Evolutionary conservation across 2,113 vertebrate genomes (phyloP), one percentile per base, ranked within the genome.

Genomic region (Sturnus vulgaris): DNA sequence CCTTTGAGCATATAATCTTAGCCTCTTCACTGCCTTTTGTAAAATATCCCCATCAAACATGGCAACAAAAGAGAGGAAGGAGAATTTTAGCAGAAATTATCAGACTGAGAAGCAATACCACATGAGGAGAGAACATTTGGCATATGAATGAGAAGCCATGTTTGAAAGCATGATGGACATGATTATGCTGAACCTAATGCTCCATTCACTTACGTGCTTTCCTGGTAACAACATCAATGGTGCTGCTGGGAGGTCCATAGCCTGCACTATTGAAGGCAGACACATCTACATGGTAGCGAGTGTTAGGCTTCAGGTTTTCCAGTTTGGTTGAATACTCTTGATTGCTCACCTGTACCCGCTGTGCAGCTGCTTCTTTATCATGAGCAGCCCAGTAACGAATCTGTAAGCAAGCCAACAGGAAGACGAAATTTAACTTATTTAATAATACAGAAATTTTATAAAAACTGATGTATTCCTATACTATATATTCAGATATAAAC

Each of bases 241-340:
- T 97, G 8, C 95, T 94, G 65, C 98, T 99, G 86, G 98, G 77
- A 30, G 99, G 99, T 4, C 99, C 99, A 31, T 98, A 98, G 31
- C 99, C 99, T 18, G 98, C 99, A 13, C 98, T 98, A 55, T 99
- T 99, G 96, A 98, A 99, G 35, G 98, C 99, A 71, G 98, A 98
- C 56, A 99, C 98, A 92, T 99, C 98, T 25, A 99, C 94, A 7
- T 98, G 86, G 94, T 99, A 99, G 31, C 95, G 95, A 20, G 99
- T 98, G 82, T 99, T 94, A 0, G 99, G 98, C 88, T 98, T 98
- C 91, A 99, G 92, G 47, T 98, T 98, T 92, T 99, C 98, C 75
- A 99, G 93, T 70, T 97, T 98, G 66, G 98, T 98, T 21, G 99
- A 98, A 92, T 98, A 98, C 47, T 99, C 98, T 33, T 94, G 98